Base-by-base conservation (phyloP, 1,140 invertebrate species). In the Sesamia nonagrioides region DNA sequence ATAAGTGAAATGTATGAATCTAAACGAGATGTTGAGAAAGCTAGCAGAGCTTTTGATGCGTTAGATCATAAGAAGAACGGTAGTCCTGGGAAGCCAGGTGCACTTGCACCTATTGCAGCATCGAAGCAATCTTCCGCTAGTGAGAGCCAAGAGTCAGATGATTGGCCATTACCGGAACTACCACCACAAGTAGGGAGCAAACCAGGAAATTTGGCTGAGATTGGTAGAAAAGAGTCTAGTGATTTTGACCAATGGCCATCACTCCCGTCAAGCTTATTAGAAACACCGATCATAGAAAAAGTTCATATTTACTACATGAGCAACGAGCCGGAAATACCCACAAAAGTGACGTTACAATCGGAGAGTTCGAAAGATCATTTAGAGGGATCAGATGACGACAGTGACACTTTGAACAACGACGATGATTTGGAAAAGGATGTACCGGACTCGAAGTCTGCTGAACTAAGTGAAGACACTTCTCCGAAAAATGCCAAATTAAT, bases 261-360 rank as follows among this genome's bases (percentile, higher is more conserved):
- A 13, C 97, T 97, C 1, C 97, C 97, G 1, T 97, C 97, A 13
- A 97, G 96, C 63, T 95, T 97, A 18, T 89, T 97, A 33, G 96
- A 97, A 72, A 96, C 96, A 4, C 95, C 96, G 5, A 95, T 95
- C 35, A 96, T 97, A n/a, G 97, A 97, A 87, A 97, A 97, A 88
- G 97, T 98, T n/a, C 97, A 98, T 92, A 97, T 97, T 35, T 98
- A 97, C 89, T 98, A 97, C 82, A 96, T 97, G 94, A 97, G 97
- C 79, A 96, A 97, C 50, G 97, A 97, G 87, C 97, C 96, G 0
- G 97, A 97, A 92, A 95, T 93, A 84, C 95, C 96, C 0, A 96
- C 96, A 52, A 97, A 97, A 89, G 97, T 98, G 91, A 96, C 95
- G 96, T 78, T 96, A 95, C 35, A 96, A 94, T 96, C 91, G 88